Percentiles rank a stretch among this genome's conserved stretches.
phyloP scores from a whole-genome alignment of 1,140 invertebrate species.

The Rhagoletis pomonella region DNA sequence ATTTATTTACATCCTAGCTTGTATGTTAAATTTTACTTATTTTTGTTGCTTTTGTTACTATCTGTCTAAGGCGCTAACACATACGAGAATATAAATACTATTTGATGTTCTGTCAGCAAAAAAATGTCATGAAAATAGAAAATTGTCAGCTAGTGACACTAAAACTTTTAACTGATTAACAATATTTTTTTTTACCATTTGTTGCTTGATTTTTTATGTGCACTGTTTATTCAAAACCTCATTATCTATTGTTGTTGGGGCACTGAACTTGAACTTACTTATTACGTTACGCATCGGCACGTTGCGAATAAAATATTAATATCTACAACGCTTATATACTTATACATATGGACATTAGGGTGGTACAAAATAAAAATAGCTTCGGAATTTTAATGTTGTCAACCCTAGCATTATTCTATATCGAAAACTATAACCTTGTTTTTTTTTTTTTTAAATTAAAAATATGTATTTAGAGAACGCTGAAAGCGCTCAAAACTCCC shows the following conservation, averaged over 20 bases:
- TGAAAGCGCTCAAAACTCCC: too few relatives aligned
- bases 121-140: background rate
- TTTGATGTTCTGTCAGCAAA: background rate
- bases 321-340: background rate
- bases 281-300: conserved; percentile 19
- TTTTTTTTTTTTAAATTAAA: too few relatives aligned
- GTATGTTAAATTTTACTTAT: too few relatives aligned
- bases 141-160: background rate
- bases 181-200: background rate
- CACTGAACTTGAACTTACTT: conserved; percentile 42
- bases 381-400: too few relatives aligned
- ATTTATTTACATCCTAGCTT: too few relatives aligned
- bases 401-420: too few relatives aligned
- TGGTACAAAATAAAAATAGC: background rate
- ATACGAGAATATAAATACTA: background rate
- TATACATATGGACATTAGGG: too few relatives aligned
- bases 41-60: background rate
- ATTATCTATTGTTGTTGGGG: background rate
- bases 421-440: too few relatives aligned
- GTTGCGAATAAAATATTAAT: background rate
- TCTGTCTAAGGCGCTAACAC: background rate
- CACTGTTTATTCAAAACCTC: background rate
- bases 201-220: background rate
- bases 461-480: too few relatives aligned
- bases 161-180: background rate